These are phyloP conservation scores for Scotopteryx bipunctaria DNA, from an alignment of 2,888 invertebrate genomes.

Conservation along the genomic window DNA sequence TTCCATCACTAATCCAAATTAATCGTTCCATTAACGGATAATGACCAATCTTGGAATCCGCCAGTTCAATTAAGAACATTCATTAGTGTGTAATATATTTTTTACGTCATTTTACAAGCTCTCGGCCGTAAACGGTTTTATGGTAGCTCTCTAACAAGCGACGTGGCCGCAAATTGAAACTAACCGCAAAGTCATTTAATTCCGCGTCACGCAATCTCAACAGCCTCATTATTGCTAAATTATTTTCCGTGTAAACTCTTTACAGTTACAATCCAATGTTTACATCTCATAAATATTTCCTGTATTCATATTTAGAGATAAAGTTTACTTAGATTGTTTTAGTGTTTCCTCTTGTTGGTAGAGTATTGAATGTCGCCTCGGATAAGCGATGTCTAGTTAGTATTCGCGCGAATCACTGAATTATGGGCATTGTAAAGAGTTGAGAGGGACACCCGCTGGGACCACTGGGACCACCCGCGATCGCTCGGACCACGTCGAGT, in stretches of 20 bases:
- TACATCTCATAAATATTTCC: slow-evolving; percentile 44
- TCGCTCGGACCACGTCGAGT: slow-evolving; percentile 44
- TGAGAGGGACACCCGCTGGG: slow-evolving; percentile 70
- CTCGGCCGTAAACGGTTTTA: slow-evolving; percentile 55
- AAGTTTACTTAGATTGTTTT: slow-evolving; percentile 59
- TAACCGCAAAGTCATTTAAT: slow-evolving; percentile 68
- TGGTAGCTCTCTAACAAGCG: slow-evolving; percentile 62
- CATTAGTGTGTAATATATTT: slow-evolving; percentile 41
- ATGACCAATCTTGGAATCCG: slow-evolving; percentile 37
- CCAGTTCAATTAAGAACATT: slow-evolving; percentile 43
- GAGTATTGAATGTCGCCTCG: slow-evolving; percentile 65
- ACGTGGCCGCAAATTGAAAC: slow-evolving; percentile 68
- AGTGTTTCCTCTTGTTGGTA: slow-evolving; percentile 63
- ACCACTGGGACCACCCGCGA: slow-evolving; percentile 81
- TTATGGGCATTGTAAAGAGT: slow-evolving; percentile 71
- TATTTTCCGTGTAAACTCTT: slow-evolving; percentile 27
- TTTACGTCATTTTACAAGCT: slow-evolving; percentile 52
- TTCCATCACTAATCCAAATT: slow-evolving; percentile 33
- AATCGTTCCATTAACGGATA: slow-evolving; percentile 37
- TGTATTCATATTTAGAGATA: slow-evolving; percentile 44
- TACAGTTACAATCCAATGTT: slow-evolving; percentile 33
- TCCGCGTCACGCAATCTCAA: slow-evolving; percentile 63
- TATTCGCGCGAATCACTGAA: slow-evolving; percentile 76
- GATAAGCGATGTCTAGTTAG: slow-evolving; percentile 67
- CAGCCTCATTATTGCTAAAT: slow-evolving; percentile 39